Base-by-base conservation (phyloP, 2,888 invertebrate species). In the Helleia helle region DNA sequence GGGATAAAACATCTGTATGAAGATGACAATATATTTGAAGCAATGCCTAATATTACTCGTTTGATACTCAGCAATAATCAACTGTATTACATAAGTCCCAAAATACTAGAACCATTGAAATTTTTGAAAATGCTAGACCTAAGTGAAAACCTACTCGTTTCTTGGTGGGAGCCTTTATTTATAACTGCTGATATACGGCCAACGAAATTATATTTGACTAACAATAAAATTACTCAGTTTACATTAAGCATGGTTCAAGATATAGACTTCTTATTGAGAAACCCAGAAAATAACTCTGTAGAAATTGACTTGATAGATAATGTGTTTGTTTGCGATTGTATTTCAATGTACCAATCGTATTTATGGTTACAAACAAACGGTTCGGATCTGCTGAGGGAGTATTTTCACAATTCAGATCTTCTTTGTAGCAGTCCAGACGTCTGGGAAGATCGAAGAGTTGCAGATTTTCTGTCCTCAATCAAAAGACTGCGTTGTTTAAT, bases 191-290 rank as follows among this genome's bases (percentile, higher is more conserved):
- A 86, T 30, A 63, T 70, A 0, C 68, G 66, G 7, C 71, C 88
- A 2, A 52, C 53, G 7, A 68, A 57, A 22, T 42, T 88, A 1
- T 65, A 71, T 30, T 54, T 87, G n/a, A 71, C 66, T 4, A 75
- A 86, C 37, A 89, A 89, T 52, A 88, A 87, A 63, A 72, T 89
- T 43, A 75, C 85, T 12, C 80, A 84, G 50, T 75, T 89, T 17
- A 86, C 86, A 8, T 45, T 74, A 6, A 77, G 79, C n/a, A 88
- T 89, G 88, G 65, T 88, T 37, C 63, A 83, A 51, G 89, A 89
- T 56, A 81, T 88, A 22, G 62, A 63, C 22, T 79, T 72, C 46
- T 58, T 88, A 30, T 51, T 83, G 22, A 71, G 76, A 48, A 62
- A 62, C 14, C 58, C 54, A 8, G 57, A 51, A 11, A 71, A 62